Base-by-base conservation (phyloP, 1,140 invertebrate species). In the Pogonognathellus flavescens region DNA sequence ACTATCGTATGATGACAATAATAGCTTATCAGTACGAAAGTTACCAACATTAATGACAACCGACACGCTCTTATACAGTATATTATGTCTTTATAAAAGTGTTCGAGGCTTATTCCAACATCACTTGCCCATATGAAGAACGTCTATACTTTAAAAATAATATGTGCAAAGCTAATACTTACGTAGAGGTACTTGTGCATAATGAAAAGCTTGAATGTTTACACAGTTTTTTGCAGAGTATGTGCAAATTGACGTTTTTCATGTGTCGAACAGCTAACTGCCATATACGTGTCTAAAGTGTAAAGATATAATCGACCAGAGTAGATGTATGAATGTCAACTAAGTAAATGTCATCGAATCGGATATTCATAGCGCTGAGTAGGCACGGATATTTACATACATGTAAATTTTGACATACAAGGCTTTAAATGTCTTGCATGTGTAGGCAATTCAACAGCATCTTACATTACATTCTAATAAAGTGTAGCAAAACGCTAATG, bases 1-100 rank as follows among this genome's bases (percentile, higher is more conserved):
- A 76, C 16, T 41, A 76, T 41, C 6, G 9, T 76, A 76, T 31
- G 25, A 49, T 31, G 70, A 76, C 70, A 49, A 76, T 76, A 41
- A 49, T 49, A 50, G 70, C 70, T 50, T 16, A 76, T 16, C 31
- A 4, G 1, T 76, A 49, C 49, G 70, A 76, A 76, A 76, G 41
- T 49, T 76, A 76, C 41, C 41, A 25, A 49, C 70, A 76, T 31
- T 76, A 76, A 76, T 76, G 70, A 76, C 31, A 76, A n/a, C 16
- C 25, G 70, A 76, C 41, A 72, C 16, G 16, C 31, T 72, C 66
- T n/a, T n/a, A n/a, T n/a, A n/a, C n/a, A n/a, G n/a, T n/a, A n/a
- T n/a, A n/a, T n/a, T 57, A 57, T 57, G 53, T 13, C n/a, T n/a
- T 2, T 57, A 5, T 57, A 13, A 57, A 14, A 57, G 2, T 57